Percentiles rank a stretch among this genome's conserved stretches.
Evolutionary conservation across 2,888 invertebrate genomes (phyloP).

Genomic region (Rhagium mordax): DNA sequence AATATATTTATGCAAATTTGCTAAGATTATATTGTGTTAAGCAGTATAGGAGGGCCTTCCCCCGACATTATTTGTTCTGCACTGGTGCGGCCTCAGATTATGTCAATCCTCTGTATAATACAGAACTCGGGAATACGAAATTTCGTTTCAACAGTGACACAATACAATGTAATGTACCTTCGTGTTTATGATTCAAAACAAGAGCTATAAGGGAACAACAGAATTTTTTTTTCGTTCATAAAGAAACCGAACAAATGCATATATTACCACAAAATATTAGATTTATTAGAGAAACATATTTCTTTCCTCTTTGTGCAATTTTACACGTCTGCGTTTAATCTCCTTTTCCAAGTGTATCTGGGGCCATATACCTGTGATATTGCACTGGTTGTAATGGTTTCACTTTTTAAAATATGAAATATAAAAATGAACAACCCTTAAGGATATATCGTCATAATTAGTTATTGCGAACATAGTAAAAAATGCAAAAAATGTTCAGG

Average conservation of each 20-base stretch:
- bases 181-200: not conserved
- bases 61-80: slow-evolving; percentile 28
- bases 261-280: no score
- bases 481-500: no score
- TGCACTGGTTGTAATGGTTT: no score
- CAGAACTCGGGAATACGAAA: not conserved
- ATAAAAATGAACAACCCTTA: no score
- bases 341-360: no score
- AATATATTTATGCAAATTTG: slow-evolving; percentile 31
- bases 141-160: not conserved
- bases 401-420: no score
- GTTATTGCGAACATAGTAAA: no score
- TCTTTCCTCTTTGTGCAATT: no score
- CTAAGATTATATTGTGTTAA: slow-evolving; percentile 29
- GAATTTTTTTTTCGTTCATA: not conserved
- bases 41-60: slow-evolving; percentile 24
- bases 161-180: not conserved
- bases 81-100: slow-evolving; percentile 22
- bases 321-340: no score
- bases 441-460: no score
- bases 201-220: not conserved
- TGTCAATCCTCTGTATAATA: slow-evolving; percentile 27
- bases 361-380: no score
- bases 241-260: not conserved
- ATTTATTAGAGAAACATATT: no score